These are phyloP conservation scores for Chaetodon auriga DNA, from an alignment of 2,113 vertebrate genomes.

Conservation along the genomic window DNA sequence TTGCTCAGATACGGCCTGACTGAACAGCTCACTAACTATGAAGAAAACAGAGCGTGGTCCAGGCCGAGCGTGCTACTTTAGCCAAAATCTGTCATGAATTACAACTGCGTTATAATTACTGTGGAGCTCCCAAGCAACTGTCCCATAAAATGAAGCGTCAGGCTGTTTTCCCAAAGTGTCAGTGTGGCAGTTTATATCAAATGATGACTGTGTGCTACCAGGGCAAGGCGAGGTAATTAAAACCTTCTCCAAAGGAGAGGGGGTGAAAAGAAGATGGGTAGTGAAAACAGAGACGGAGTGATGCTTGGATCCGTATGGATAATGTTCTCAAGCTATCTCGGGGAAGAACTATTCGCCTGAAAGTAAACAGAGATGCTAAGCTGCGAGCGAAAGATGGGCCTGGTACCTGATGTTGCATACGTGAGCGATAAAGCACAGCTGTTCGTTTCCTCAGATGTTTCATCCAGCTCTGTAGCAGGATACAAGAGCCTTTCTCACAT, in stretches of 20 bases:
- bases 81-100: background rate
- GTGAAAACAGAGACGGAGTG: background rate
- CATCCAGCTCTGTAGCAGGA: background rate
- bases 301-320: slow-evolving; percentile 3
- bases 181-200: slow-evolving; percentile 32
- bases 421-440: slow-evolving; percentile 4
- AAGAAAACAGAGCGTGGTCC: background rate
- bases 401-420: background rate
- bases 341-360: background rate
- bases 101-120: background rate
- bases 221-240: background rate
- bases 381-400: background rate
- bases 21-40: background rate
- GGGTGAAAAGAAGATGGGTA: slow-evolving; percentile 5
- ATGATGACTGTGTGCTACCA: slow-evolving; percentile 23
- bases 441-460: slow-evolving; percentile 4
- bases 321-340: background rate
- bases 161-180: slow-evolving; percentile 27
- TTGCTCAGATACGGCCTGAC: background rate
- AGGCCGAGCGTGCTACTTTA: background rate
- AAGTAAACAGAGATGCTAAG: background rate
- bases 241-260: background rate
- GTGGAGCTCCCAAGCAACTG: background rate
- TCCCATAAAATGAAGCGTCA: slow-evolving; percentile 12
- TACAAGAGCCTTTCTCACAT: background rate